These are phyloP conservation scores for Limnephilus auricula DNA, from an alignment of 2,888 invertebrate species.

Conservation along the genomic window DNA sequence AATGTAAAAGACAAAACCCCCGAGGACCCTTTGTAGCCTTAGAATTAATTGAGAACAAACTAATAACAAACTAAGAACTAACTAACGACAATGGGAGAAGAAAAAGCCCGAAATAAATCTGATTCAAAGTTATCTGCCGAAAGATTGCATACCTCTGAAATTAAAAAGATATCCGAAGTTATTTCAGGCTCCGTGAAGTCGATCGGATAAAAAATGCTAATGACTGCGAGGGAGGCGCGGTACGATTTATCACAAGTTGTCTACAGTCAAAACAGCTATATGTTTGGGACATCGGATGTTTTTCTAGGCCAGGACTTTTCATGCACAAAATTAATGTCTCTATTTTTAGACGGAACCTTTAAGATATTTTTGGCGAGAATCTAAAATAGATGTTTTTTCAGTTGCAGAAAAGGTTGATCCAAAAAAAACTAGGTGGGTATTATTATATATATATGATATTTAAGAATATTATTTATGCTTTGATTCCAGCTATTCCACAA, in stretches of 20 bases:
- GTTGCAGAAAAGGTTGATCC: background rate
- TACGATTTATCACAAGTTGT: background rate
- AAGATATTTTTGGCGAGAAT: background rate
- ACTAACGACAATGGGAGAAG: background rate
- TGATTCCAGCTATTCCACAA: too few species aligned
- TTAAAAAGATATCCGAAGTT: background rate
- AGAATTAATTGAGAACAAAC: too few species aligned
- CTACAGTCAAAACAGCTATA: slow-evolving; percentile 18
- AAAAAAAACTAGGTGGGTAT: background rate
- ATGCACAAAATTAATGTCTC: slow-evolving; percentile 2
- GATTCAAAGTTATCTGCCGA: background rate
- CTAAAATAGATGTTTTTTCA: background rate
- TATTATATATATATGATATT: background rate
- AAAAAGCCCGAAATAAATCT: background rate
- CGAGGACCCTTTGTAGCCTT: too few species aligned
- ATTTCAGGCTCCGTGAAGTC: background rate
- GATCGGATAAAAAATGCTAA: slow-evolving; percentile 27
- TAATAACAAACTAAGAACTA: too few species aligned
- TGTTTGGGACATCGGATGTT: background rate
- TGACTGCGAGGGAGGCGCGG: slow-evolving; percentile 2
- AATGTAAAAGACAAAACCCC: too few species aligned
- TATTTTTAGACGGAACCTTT: slow-evolving; percentile 23
- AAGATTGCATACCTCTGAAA: background rate
- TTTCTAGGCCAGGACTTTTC: slow-evolving; percentile 16
- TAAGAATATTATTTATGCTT: too few species aligned